Evolutionary conservation across 1,140 invertebrate species (phyloP), one percentile per base, ranked within the genome.

Genomic region (Neodiprion pinetum): DNA sequence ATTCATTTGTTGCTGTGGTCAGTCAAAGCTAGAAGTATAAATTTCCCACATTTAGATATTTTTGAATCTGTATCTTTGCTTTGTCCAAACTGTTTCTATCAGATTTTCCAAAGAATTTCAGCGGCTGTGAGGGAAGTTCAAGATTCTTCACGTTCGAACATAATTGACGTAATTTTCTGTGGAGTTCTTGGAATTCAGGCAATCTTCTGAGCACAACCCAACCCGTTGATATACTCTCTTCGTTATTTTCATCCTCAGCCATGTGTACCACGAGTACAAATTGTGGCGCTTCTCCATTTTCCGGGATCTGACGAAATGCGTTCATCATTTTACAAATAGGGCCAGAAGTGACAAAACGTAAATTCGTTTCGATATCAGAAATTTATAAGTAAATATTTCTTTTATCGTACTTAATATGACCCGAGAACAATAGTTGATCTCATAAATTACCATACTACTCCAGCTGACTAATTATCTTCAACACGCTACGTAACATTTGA

Each of bases 171-270:
- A 98, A 85, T 88, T 96, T 96, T 80, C 94, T 90, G 87, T 97
- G 95, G 70, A 97, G 87, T 75, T 95, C 94, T 88, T 96, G 90
- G 85, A 98, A 96, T 80, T 97, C 94, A 68, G 92, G 92, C 1
- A 97, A 88, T 71, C 92, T 96, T 75, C 95, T 90, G 75, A 95
- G 90, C 1, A 97, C 93, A 1, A 96, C 94, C 96, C 96, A 97
- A 40, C 94, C 94, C 1, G 93, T 94, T 4, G 92, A 92, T 73
- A 95, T 94, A 53, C 82, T 83, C 48, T 92, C 91, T 76, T 91
- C 93, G 71, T 89, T 92, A 70, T 86, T 88, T 47, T 91, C 91
- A 50, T 89, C 89, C 78, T 93, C 92, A 79, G 91, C 83, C 83
- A 93, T 93, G 81, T 96, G 94, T 11, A 97, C 94, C 10, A 96